Evolutionary conservation across 2,888 invertebrate genomes (phyloP).

Genomic region (Linnaemya vulpina): DNA sequence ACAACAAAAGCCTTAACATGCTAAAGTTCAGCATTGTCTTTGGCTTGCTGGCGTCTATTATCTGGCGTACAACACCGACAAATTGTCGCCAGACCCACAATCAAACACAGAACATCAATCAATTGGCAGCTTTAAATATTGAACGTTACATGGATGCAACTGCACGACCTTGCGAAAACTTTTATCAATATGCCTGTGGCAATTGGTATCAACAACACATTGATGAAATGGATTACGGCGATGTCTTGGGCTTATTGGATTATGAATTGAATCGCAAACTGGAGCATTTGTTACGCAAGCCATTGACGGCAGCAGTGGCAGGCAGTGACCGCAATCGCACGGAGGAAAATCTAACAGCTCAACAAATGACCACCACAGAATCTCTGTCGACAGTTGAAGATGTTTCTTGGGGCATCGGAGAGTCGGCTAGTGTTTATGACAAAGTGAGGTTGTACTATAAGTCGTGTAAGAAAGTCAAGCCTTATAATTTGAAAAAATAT

Average conservation of each 20-base stretch:
- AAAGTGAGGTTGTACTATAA: slow-evolving; percentile 78
- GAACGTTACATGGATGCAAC: slow-evolving; percentile 79
- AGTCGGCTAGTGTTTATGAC: slow-evolving; percentile 69
- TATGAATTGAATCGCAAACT: slow-evolving; percentile 77
- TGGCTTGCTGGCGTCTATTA: slow-evolving; percentile 75
- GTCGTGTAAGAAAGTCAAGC: slow-evolving; percentile 79
- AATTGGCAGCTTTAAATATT: slow-evolving; percentile 77
- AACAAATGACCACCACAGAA: slow-evolving; percentile 29
- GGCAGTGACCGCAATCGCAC: slow-evolving; percentile 17
- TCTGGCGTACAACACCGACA: slow-evolving; percentile 80
- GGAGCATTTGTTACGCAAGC: slow-evolving; percentile 75
- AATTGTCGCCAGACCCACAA: slow-evolving; percentile 75
- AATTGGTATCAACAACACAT: slow-evolving; percentile 79
- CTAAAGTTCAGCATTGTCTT: slow-evolving; percentile 77
- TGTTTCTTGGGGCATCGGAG: slow-evolving; percentile 32
- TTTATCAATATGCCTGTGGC: slow-evolving; percentile 81
- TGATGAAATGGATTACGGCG: slow-evolving; percentile 77
- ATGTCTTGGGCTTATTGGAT: slow-evolving; percentile 78
- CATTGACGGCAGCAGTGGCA: slow-evolving; percentile 10
- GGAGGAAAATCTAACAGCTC: slow-evolving; percentile 54
- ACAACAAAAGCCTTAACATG: slow-evolving; percentile 72
- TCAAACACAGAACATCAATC: slow-evolving; percentile 76
- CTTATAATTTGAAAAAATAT: slow-evolving; percentile 79
- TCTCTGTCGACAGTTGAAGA: slow-evolving; percentile 55
- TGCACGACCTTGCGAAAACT: slow-evolving; percentile 80